phyloP scores from a whole-genome alignment of 1,140 invertebrate genomes.

The Bombus superbus region DNA sequence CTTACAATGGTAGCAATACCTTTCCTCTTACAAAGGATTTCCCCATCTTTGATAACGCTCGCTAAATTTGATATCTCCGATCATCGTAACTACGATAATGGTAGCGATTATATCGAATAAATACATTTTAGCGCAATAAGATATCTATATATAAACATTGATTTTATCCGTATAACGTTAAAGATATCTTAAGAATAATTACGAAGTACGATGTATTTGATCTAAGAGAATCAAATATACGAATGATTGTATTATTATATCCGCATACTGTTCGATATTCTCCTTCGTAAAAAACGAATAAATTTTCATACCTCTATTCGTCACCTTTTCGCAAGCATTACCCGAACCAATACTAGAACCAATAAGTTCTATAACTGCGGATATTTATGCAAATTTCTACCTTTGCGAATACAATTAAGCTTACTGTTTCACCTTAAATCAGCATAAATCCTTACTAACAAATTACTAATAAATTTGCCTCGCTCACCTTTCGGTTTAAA shows the following conservation, averaged over 20 bases:
- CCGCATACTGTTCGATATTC: conserved; percentile 4
- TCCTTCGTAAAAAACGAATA: not conserved
- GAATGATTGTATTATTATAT: not conserved
- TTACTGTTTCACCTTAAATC: no score
- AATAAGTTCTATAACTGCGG: no score
- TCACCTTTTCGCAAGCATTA: not conserved
- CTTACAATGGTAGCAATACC: conserved; percentile 72
- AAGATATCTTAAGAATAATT: not conserved
- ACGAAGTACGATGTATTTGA: not conserved
- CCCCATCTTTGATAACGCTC: not conserved
- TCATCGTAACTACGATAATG: not conserved
- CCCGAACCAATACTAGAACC: not conserved
- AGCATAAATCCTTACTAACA: no score
- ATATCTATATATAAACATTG: not conserved
- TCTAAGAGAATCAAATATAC: not conserved
- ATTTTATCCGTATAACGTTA: not conserved
- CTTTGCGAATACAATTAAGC: no score
- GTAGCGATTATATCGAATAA: not conserved
- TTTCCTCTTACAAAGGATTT: not conserved
- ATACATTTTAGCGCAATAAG: conserved; percentile 1
- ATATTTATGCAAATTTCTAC: no score
- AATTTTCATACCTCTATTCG: no score
- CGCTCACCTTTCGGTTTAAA: no score
- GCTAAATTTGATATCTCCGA: conserved; percentile 22
- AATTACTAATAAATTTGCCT: no score